phyloP scores from a whole-genome alignment of 2,797 vertebrate species.

The Perdix hodgsoniae region DNA sequence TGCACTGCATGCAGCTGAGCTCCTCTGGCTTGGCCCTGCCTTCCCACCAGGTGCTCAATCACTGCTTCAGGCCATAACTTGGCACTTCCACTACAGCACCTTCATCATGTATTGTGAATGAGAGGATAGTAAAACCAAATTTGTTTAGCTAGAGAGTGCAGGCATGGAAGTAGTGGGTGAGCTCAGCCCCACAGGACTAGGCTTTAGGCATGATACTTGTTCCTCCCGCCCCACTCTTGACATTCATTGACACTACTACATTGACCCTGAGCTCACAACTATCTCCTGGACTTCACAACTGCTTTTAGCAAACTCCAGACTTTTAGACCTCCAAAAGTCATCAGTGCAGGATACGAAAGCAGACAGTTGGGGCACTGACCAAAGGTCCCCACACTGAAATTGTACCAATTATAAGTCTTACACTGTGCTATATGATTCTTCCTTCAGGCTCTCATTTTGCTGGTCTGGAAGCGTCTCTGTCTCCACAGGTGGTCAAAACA shows the following conservation, averaged over 20 bases:
- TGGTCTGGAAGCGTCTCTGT: not conserved
- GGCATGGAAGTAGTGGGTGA: not conserved
- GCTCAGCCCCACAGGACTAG: not conserved
- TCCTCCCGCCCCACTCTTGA: not conserved
- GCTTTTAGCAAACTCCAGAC: not conserved
- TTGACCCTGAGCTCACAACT: not conserved
- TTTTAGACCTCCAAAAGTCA: not conserved
- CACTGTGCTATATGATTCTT: fast-evolving
- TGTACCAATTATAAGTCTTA: not conserved
- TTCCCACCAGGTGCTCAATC: too few relatives aligned
- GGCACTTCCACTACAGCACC: too few relatives aligned
- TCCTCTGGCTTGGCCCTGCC: too few relatives aligned
- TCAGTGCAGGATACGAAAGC: not conserved
- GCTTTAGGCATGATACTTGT: not conserved
- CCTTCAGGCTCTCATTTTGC: not conserved
- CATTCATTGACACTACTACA: not conserved
- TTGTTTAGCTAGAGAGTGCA: not conserved
- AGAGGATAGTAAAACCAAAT: not conserved
- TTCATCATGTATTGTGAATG: not conserved
- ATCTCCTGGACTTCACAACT: not conserved
- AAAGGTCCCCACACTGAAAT: fast-evolving
- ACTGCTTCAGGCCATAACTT: too few relatives aligned
- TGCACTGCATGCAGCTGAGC: too few relatives aligned
- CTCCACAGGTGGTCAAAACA: not conserved
- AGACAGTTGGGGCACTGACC: not conserved